These are phyloP conservation scores for Centropus bengalensis DNA, from an alignment of 2,113 vertebrate genomes.

Conservation along the genomic window DNA sequence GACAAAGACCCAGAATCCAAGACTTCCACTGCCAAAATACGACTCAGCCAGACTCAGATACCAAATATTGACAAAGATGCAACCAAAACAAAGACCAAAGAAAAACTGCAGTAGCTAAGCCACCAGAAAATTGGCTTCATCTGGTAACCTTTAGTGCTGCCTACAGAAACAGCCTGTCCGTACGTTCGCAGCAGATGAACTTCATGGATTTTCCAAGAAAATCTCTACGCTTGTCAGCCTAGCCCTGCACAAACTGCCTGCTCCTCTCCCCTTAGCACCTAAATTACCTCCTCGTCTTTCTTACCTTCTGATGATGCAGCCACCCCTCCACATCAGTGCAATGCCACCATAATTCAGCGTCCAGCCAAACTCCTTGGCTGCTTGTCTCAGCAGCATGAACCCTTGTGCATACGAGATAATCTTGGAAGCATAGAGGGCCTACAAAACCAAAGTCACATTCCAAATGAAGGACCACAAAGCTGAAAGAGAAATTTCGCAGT, in stretches of 20 bases:
- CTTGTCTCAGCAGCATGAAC: slow-evolving; percentile 95
- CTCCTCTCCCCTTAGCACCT: neutral
- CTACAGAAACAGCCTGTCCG: neutral
- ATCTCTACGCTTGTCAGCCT: neutral
- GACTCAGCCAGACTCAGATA: neutral
- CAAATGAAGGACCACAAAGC: neutral
- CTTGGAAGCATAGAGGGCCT: slow-evolving; percentile 98
- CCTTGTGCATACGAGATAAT: slow-evolving; percentile 98
- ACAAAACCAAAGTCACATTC: neutral
- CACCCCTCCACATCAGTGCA: slow-evolving; percentile 97
- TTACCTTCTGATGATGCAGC: slow-evolving; percentile 97
- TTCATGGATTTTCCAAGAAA: neutral
- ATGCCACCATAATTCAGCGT: slow-evolving; percentile 94
- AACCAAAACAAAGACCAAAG: neutral
- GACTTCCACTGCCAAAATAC: neutral
- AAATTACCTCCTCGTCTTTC: neutral
- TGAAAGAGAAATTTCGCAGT: neutral
- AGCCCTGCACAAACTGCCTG: neutral
- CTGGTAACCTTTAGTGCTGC: neutral
- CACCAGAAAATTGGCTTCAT: neutral
- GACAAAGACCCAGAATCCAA: neutral
- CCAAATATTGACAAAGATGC: neutral
- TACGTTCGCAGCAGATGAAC: neutral
- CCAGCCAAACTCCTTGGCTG: slow-evolving; percentile 93
- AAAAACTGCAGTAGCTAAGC: neutral